These are phyloP conservation scores for Crotalus horridus DNA, from an alignment of 2,113 vertebrate species.

Conservation along the genomic window DNA sequence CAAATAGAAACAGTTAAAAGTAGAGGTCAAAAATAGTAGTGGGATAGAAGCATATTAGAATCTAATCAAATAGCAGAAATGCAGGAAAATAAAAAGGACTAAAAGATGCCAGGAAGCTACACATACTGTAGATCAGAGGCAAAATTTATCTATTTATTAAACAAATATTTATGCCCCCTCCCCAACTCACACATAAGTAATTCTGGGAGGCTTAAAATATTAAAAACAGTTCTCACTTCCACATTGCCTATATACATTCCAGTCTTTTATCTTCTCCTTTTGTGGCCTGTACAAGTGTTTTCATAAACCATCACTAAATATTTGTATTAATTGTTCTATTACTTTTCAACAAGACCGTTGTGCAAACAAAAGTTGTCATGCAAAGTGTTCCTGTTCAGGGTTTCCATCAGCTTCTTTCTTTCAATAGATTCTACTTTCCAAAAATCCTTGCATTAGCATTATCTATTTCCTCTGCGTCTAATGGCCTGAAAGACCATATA, in stretches of 20 bases:
- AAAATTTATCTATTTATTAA: not conserved
- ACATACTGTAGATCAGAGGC: not conserved
- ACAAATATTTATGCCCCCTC: not conserved
- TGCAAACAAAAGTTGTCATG: not conserved
- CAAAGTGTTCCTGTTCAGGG: not conserved
- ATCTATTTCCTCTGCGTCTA: not conserved
- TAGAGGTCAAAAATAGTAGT: not conserved
- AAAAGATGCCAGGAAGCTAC: not conserved
- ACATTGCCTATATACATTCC: not conserved
- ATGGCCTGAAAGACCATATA: not conserved
- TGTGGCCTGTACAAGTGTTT: not conserved
- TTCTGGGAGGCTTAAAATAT: not conserved
- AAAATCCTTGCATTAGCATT: not conserved
- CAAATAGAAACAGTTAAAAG: not conserved
- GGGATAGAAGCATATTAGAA: not conserved
- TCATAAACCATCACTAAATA: not conserved
- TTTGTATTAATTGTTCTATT: not conserved
- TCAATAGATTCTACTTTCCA: not conserved
- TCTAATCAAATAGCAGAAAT: not conserved
- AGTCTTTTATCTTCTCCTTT: not conserved
- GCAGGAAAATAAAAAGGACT: not conserved
- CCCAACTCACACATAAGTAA: not conserved
- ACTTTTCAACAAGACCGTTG: not conserved
- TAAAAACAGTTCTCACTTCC: not conserved
- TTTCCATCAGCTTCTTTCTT: not conserved